These are phyloP conservation scores for Characodon lateralis DNA, from an alignment of 2,797 vertebrate genomes.

Conservation along the genomic window DNA sequence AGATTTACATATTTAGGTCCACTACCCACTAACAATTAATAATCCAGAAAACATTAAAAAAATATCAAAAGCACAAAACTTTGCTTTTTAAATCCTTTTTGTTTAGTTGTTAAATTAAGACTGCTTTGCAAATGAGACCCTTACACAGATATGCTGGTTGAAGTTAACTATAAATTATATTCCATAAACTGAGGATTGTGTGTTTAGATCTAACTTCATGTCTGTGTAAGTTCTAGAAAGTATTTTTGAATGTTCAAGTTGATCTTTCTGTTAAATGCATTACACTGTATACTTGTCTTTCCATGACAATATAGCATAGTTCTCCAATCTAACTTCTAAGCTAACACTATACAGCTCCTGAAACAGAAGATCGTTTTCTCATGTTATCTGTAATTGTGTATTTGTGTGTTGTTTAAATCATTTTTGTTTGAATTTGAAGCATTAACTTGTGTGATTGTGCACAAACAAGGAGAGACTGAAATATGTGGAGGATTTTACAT, in stretches of 20 bases:
- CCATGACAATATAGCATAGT: neutral
- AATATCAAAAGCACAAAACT: neutral
- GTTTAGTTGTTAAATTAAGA: neutral
- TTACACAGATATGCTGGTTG: neutral
- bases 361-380: slow-evolving; percentile 23
- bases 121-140: neutral
- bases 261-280: neutral
- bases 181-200: neutral
- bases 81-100: neutral
- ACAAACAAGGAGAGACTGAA: slow-evolving; percentile 19
- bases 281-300: neutral
- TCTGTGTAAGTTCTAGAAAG: neutral
- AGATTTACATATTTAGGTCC: slow-evolving; percentile 54
- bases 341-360: slow-evolving; percentile 14
- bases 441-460: slow-evolving; percentile 5
- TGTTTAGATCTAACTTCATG: neutral
- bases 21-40: slow-evolving; percentile 17
- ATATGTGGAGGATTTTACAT: slow-evolving; percentile 45
- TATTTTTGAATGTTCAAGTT: neutral
- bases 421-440: slow-evolving; percentile 33
- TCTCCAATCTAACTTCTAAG: neutral
- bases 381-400: neutral
- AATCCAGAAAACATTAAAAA: neutral
- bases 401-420: slow-evolving; percentile 30
- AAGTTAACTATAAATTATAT: neutral